Evolutionary conservation across 2,888 invertebrate genomes (phyloP).

Genomic region (Limenitis camilla): DNA sequence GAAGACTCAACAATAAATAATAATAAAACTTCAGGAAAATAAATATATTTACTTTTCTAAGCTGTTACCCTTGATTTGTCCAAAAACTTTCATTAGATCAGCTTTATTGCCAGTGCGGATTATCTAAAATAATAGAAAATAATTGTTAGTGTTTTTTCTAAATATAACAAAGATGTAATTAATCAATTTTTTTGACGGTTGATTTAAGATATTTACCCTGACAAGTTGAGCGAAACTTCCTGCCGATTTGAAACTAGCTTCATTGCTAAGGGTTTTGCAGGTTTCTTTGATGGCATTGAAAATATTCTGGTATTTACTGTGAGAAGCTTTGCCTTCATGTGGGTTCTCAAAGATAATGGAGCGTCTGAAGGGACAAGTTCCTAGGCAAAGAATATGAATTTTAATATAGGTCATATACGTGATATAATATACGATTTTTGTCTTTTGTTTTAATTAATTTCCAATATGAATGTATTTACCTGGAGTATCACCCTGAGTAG

Average conservation of each 20-base stretch:
- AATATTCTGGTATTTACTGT: slow-evolving; percentile 73
- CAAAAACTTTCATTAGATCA: slow-evolving; percentile 80
- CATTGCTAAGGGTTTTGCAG: slow-evolving; percentile 72
- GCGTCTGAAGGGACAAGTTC: slow-evolving; percentile 54
- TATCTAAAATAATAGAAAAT: slow-evolving; percentile 60
- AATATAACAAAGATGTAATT: not conserved
- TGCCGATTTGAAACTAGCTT: slow-evolving; percentile 80
- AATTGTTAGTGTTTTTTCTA: not conserved
- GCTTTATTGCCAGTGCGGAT: slow-evolving; percentile 79
- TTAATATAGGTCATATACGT: no score
- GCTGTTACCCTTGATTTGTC: slow-evolving; percentile 76
- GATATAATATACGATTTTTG: not conserved
- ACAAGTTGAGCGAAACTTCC: slow-evolving; percentile 78
- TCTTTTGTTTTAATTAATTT: not conserved
- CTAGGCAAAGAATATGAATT: no score
- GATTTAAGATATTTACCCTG: slow-evolving; percentile 52
- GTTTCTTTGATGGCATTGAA: slow-evolving; percentile 76
- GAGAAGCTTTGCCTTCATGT: slow-evolving; percentile 62
- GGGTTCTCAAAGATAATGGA: slow-evolving; percentile 84
- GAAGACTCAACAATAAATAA: not conserved
- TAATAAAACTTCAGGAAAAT: not conserved
- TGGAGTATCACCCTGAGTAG: slow-evolving; percentile 49
- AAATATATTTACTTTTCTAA: slow-evolving; percentile 69
- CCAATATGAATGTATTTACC: slow-evolving; percentile 27
- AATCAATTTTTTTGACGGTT: not conserved